These are phyloP conservation scores for Cichlasoma orientale DNA, from an alignment of 2,797 vertebrate genomes.

Conservation along the genomic window DNA sequence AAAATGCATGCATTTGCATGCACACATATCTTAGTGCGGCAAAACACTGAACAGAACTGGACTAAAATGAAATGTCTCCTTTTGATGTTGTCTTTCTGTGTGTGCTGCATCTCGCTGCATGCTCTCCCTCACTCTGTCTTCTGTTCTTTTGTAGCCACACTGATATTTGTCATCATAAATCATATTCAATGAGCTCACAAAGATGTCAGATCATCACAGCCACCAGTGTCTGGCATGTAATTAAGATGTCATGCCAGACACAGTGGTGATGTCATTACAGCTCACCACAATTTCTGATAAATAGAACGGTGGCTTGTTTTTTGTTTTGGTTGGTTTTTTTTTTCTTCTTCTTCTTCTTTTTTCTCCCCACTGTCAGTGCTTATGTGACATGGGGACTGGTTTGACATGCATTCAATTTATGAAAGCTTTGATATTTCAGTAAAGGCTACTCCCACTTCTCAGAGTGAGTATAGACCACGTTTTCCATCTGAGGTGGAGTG, in stretches of 20 bases:
- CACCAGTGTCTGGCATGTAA: slow-evolving; percentile 20
- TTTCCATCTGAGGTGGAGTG: background rate
- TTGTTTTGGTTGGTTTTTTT: background rate
- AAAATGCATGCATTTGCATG: background rate
- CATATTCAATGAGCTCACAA: slow-evolving; percentile 29
- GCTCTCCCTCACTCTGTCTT: background rate
- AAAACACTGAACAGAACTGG: background rate
- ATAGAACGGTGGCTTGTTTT: background rate
- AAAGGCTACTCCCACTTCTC: background rate
- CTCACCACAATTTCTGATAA: slow-evolving; percentile 15
- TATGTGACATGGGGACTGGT: background rate
- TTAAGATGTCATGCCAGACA: slow-evolving; percentile 36
- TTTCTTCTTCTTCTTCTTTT: background rate
- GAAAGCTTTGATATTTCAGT: slow-evolving; percentile 20
- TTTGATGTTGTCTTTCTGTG: background rate
- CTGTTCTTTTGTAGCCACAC: background rate
- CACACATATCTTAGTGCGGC: background rate
- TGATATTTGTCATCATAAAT: slow-evolving; percentile 41
- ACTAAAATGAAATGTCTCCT: background rate
- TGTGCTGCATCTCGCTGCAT: background rate
- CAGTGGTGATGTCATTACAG: slow-evolving; percentile 3
- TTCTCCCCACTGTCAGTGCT: background rate
- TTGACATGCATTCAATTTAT: background rate
- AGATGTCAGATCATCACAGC: slow-evolving; percentile 34
- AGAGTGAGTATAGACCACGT: background rate